Percentiles rank a stretch among this genome's conserved stretches.
These are phyloP conservation scores for Spatula versicolor DNA, from an alignment of 2,797 vertebrate species.

Conservation along the genomic window DNA sequence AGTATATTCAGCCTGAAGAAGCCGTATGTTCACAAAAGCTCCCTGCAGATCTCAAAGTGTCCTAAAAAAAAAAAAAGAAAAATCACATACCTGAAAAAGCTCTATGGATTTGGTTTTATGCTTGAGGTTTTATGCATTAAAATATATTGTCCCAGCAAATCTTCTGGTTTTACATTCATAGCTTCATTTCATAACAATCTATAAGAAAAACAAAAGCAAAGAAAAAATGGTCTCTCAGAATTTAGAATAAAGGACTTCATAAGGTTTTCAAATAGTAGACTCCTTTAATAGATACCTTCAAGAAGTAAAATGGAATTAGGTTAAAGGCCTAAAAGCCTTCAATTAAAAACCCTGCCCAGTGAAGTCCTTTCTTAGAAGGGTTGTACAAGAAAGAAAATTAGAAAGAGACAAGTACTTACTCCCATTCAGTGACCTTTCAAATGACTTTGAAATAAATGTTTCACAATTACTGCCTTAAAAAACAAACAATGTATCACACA, in stretches of 20 bases:
- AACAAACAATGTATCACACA: neutral
- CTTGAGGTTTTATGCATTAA: neutral
- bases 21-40: neutral
- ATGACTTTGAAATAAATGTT: neutral
- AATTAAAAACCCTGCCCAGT: neutral
- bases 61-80: neutral
- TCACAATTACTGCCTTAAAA: neutral
- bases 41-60: constrained; percentile 8
- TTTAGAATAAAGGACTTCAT: neutral
- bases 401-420: neutral
- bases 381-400: neutral
- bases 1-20: constrained; percentile 37
- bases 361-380: neutral
- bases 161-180: neutral
- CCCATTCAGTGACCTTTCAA: neutral
- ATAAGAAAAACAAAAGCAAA: neutral
- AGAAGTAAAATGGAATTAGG: neutral
- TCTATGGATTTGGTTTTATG: neutral
- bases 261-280: neutral
- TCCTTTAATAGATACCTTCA: neutral
- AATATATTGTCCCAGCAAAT: neutral
- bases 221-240: neutral
- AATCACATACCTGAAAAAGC: neutral
- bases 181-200: neutral
- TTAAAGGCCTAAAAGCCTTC: neutral